Evolutionary conservation across 2,113 vertebrate genomes (phyloP), one percentile per base, ranked within the genome.

Genomic region (Noctilio leporinus): DNA sequence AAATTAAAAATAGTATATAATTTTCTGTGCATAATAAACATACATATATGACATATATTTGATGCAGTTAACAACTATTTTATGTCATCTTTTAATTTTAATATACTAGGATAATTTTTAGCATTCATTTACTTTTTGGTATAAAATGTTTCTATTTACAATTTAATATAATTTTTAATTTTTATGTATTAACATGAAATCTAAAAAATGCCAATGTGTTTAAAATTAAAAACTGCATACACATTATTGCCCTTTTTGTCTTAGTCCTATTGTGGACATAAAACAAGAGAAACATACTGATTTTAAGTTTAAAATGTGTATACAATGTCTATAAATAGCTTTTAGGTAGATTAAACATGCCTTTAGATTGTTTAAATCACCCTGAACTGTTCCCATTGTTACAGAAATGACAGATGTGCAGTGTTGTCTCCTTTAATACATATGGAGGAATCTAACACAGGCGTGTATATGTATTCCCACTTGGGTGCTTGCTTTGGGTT

Each of bases 81-180:
- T 90, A 83, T 83, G 14, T 24, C 75, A 4, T 70, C 22, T 93
- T 55, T 80, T 91, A 76, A 65, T 77, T 96, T 77, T 91, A 92
- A 24, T 70, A 47, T 2, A 28, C 11, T 86, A 14, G 3, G 57
- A 45, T 19, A 64, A 62, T 33, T 87, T 97, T 87, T 83, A 87
- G 35, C 33, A 90, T 67, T 83, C 28, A 43, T 59, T 90, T 95
- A 72, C 35, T 59, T 69, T 91, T 86, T 91, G 81, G 40, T 59
- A 67, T 73, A 83, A 82, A 92, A 20, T 59, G 9, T 35, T 73
- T 51, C 14, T 90, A 10, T 40, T 85, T 73, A 51, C 33, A 73
- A 43, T 35, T 91, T 92, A 69, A 24, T 64, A 4, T 43, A 86
- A 38, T 77, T 65, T 77, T 9, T 35, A 91, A 4, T 43, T 65